Evolutionary conservation across 2,888 invertebrate genomes (phyloP).

Genomic region (Epinotia bilunana): DNA sequence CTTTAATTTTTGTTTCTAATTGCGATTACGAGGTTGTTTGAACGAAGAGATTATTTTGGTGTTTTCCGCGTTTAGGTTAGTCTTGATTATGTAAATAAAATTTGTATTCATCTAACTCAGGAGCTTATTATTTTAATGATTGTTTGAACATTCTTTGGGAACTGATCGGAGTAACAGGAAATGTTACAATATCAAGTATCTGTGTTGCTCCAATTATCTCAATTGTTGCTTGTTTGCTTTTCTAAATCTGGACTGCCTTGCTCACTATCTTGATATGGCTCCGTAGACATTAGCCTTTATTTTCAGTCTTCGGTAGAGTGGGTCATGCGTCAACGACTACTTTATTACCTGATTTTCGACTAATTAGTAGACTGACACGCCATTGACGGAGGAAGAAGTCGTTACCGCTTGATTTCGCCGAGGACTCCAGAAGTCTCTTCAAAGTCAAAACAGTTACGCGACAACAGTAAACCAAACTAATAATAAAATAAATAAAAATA

Average conservation of each 20-base stretch:
- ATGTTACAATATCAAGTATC: background rate
- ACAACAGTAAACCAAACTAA: constrained; percentile 11
- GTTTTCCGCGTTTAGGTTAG: background rate
- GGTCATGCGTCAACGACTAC: constrained; percentile 13
- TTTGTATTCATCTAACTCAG: background rate
- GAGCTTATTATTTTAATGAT: too few species aligned
- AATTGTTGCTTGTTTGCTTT: background rate
- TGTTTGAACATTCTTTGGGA: too few species aligned
- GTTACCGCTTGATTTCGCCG: constrained; percentile 26
- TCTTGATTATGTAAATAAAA: background rate
- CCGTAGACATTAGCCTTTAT: background rate
- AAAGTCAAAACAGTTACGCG: constrained; percentile 19
- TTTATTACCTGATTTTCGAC: constrained; percentile 27
- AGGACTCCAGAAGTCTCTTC: background rate
- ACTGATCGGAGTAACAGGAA: background rate
- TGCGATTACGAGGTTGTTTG: constrained; percentile 38
- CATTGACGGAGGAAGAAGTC: constrained; percentile 37
- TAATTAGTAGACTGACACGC: constrained; percentile 35
- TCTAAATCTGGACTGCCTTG: background rate
- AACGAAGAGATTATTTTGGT: constrained; percentile 15
- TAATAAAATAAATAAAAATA: too few species aligned
- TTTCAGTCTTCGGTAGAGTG: background rate
- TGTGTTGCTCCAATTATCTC: background rate
- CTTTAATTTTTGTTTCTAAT: constrained; percentile 44
- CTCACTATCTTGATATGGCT: background rate